phyloP scores from a whole-genome alignment of 1,140 invertebrate genomes.

The Eumeta japonica region DNA sequence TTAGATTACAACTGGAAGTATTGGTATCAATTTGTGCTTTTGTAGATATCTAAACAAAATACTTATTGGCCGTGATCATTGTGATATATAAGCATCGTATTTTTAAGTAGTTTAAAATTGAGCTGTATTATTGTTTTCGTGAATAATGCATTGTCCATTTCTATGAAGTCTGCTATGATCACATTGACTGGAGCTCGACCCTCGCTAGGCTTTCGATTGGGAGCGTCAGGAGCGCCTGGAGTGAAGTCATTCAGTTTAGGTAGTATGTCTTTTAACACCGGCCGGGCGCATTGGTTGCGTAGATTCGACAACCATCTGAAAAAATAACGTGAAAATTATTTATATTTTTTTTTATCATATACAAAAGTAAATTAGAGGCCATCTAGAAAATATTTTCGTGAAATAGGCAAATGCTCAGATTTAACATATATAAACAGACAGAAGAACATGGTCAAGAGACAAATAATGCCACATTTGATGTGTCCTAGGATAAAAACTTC shows the following conservation, averaged over 20 bases:
- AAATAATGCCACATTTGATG: too few species aligned
- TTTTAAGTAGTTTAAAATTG: constrained; percentile 53
- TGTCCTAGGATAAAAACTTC: too few species aligned
- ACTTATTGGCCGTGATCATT: constrained; percentile 9
- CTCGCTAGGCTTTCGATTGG: too few species aligned
- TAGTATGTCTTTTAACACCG: constrained; percentile 56
- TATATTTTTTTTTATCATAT: too few species aligned
- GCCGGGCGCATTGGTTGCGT: constrained; percentile 52
- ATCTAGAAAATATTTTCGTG: too few species aligned
- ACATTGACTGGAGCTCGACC: constrained; percentile 53
- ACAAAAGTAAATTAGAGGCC: too few species aligned
- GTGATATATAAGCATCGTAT: constrained; percentile 24
- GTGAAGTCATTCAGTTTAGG: constrained; percentile 55
- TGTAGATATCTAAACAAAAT: not conserved
- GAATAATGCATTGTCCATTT: constrained; percentile 58
- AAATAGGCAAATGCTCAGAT: too few species aligned
- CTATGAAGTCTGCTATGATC: constrained; percentile 64
- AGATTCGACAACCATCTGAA: constrained; percentile 47
- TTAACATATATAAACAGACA: too few species aligned
- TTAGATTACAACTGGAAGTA: too few species aligned
- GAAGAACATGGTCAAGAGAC: too few species aligned
- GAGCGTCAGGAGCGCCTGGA: constrained; percentile 47
- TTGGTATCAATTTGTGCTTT: too few species aligned
- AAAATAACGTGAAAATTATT: constrained; percentile 8
- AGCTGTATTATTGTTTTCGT: constrained; percentile 58